Conservation (phyloP, 2,888 invertebrate species). For the Anaspis maculata region DNA sequence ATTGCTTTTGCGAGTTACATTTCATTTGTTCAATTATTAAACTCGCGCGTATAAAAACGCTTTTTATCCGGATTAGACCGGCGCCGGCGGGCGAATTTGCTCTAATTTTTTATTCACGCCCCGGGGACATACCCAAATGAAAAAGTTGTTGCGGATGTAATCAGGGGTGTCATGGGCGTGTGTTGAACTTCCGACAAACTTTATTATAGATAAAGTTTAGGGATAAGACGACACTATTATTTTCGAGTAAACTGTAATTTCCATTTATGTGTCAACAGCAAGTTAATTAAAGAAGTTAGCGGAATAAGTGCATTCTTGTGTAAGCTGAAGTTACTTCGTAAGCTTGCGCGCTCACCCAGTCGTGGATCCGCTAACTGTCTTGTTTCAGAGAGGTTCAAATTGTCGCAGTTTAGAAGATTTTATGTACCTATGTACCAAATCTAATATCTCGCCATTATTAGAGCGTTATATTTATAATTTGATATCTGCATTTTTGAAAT, state of each 20-base stretch:
- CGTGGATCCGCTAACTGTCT: slow-evolving; percentile 28
- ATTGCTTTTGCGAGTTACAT: too few relatives aligned
- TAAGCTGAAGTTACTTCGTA: slow-evolving; percentile 32
- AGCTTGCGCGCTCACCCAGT: slow-evolving; percentile 17
- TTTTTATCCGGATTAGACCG: too few relatives aligned
- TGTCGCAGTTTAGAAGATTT: slow-evolving; percentile 6
- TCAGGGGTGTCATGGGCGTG: slow-evolving; percentile 18
- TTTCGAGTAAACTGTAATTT: slow-evolving; percentile 35
- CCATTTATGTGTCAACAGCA: slow-evolving; percentile 39
- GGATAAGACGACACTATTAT: slow-evolving; percentile 28
- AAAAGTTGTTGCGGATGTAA: too few relatives aligned
- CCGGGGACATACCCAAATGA: too few relatives aligned
- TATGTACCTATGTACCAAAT: not conserved
- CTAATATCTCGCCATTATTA: too few relatives aligned
- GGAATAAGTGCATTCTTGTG: slow-evolving; percentile 43
- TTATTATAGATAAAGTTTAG: slow-evolving; percentile 20
- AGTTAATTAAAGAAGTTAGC: slow-evolving; percentile 43
- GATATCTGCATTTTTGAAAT: too few relatives aligned
- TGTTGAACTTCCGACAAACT: slow-evolving; percentile 17
- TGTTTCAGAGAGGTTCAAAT: slow-evolving; percentile 19
- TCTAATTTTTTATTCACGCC: too few relatives aligned
- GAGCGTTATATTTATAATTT: too few relatives aligned
- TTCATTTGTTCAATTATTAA: too few relatives aligned
- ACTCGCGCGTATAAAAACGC: too few relatives aligned
- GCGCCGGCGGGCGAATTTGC: too few relatives aligned